Conservation (phyloP, 2,888 invertebrate genomes). For the Dynastes maya region DNA sequence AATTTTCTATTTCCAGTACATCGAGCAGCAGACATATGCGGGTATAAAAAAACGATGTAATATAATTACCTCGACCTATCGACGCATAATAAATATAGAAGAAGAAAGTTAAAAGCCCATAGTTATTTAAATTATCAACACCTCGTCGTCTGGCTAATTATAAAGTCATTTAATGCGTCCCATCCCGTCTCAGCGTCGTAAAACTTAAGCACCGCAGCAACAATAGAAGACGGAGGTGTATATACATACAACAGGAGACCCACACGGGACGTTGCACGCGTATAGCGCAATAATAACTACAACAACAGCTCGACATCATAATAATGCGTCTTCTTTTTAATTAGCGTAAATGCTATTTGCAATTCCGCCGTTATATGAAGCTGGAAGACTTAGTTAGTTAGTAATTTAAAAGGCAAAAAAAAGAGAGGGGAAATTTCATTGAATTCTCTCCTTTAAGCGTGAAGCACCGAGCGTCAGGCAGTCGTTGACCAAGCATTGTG, state of each 20-base stretch:
- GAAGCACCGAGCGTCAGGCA: conserved; percentile 59
- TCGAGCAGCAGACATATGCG: neutral
- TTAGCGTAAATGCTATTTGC: conserved; percentile 35
- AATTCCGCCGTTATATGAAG: conserved; percentile 40
- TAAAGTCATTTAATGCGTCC: conserved; percentile 30
- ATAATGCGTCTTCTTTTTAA: conserved; percentile 17
- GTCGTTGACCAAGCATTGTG: conserved; percentile 61
- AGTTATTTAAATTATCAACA: conserved; percentile 21
- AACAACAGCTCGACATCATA: neutral
- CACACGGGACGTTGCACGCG: neutral
- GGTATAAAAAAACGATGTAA: neutral
- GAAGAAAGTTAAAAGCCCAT: conserved; percentile 9
- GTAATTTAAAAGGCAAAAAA: conserved; percentile 36
- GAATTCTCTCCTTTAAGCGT: conserved; percentile 60
- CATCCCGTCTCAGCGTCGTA: neutral
- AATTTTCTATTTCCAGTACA: neutral
- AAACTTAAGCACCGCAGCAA: neutral
- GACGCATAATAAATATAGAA: neutral
- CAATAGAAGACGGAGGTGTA: conserved; percentile 1
- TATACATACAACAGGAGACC: neutral
- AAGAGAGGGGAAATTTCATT: conserved; percentile 61
- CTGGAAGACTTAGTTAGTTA: too few species aligned
- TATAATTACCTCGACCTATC: neutral
- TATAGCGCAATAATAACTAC: neutral
- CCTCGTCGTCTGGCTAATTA: conserved; percentile 19